These are phyloP conservation scores for Bergia sp. DNA, from an alignment of 92 coral and sea anemone genomes.

Conservation along the genomic window DNA sequence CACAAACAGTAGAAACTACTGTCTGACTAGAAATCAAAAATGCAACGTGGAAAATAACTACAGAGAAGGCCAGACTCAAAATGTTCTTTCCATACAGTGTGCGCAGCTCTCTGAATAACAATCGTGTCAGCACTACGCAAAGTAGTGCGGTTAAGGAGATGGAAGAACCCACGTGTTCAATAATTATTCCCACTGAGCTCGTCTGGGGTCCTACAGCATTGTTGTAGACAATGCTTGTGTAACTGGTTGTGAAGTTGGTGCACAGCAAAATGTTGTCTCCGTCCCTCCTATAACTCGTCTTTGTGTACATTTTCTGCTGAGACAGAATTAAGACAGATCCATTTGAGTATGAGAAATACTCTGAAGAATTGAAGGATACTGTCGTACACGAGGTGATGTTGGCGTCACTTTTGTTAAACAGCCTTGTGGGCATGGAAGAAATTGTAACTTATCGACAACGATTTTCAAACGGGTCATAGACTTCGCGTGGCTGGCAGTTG, in stretches of 20 bases:
- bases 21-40: neutral
- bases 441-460: neutral
- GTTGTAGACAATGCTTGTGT: neutral
- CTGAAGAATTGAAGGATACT: neutral
- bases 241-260: neutral
- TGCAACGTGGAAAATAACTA: neutral
- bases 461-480: conserved; percentile 3
- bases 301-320: neutral
- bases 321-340: neutral
- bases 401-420: too few species aligned
- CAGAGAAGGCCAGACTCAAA: neutral
- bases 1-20: neutral
- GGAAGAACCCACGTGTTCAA: neutral
- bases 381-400: neutral
- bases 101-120: neutral
- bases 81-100: conserved; percentile 5
- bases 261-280: neutral
- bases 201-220: neutral
- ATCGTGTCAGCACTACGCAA: neutral
- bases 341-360: neutral
- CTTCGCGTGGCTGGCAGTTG: neutral
- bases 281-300: neutral
- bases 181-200: neutral
- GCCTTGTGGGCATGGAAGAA: neutral
- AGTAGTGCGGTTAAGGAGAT: neutral